phyloP scores from a whole-genome alignment of 2,888 invertebrate species.

The Phengaris arion region DNA sequence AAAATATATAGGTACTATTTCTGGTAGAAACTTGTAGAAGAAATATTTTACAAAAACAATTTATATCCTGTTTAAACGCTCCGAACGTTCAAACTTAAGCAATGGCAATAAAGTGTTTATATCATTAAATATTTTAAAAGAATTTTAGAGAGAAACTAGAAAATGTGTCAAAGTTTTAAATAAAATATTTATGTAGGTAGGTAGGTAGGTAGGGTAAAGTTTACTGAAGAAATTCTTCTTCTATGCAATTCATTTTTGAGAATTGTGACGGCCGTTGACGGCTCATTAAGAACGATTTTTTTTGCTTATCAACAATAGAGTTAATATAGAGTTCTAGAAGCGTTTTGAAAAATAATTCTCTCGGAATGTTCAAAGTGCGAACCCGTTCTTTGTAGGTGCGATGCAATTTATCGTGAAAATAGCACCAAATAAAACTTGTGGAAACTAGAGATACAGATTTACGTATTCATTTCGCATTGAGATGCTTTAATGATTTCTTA shows the following conservation, averaged over 20 bases:
- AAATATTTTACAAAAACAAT: background rate
- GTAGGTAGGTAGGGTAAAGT: background rate
- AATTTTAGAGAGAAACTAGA: background rate
- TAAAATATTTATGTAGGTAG: background rate
- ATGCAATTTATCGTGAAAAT: constrained; percentile 3
- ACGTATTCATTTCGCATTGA: background rate
- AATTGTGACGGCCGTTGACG: background rate
- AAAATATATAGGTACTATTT: too few relatives aligned
- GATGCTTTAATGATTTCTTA: background rate
- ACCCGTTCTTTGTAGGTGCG: background rate
- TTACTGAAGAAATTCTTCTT: background rate
- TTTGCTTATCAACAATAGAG: background rate
- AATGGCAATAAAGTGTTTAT: background rate
- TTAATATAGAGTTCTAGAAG: constrained; percentile 7
- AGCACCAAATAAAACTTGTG: background rate
- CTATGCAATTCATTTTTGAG: background rate
- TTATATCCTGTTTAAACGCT: background rate
- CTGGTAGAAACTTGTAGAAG: background rate
- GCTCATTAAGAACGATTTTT: background rate
- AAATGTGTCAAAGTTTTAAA: background rate
- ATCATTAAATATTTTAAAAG: background rate
- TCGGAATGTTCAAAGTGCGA: background rate
- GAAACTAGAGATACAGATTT: background rate
- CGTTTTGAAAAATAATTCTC: background rate
- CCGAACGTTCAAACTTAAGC: background rate